Evolutionary conservation across 1,140 invertebrate genomes (phyloP), one percentile per base, ranked within the genome.

Genomic region (Aphidius ervi): DNA sequence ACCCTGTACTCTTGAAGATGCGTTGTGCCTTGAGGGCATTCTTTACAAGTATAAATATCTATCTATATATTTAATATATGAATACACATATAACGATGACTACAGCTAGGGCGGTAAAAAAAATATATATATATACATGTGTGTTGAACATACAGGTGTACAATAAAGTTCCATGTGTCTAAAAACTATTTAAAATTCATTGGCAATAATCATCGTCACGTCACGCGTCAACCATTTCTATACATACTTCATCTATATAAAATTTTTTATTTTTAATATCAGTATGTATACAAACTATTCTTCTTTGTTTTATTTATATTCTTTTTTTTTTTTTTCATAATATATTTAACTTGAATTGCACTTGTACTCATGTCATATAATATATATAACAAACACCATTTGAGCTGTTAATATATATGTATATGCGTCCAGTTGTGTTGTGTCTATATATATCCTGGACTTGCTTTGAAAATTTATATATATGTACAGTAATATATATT

Each of bases 101-200:
- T 60, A 52, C 53, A 16, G 53, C 5, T 42, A 16, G 40, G 20
- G 52, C 52, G 50, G 59, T 52, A 47, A 60, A 60, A 16, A 16
- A 16, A 16, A 16, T 0, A 16, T 0, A 60, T 52, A 52, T 45
- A 45, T 55, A 52, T 60, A 31, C 4, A 4, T 3, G 23, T 31
- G 23, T 31, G 23, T 31, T 31, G 4, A 31, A 31, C 59, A 16
- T 59, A 60, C 59, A 60, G 59, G 59, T 60, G 59, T 31, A 60
- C 52, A 54, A 60, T 63, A 49, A 67, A 65, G 64, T 69, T 65
- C 64, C 67, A 63, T 68, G 67, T 59, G 54, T 62, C 67, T 31
- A 45, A 55, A 66, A 71, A 74, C 75, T 77, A 72, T 71, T 77
- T 77, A 75, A 76, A 76, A 77, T 76, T 70, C 75, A 77, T 77